Evolutionary conservation across 2,113 vertebrate genomes (phyloP).

Genomic region (Sphaerodactylus townsendi): DNA sequence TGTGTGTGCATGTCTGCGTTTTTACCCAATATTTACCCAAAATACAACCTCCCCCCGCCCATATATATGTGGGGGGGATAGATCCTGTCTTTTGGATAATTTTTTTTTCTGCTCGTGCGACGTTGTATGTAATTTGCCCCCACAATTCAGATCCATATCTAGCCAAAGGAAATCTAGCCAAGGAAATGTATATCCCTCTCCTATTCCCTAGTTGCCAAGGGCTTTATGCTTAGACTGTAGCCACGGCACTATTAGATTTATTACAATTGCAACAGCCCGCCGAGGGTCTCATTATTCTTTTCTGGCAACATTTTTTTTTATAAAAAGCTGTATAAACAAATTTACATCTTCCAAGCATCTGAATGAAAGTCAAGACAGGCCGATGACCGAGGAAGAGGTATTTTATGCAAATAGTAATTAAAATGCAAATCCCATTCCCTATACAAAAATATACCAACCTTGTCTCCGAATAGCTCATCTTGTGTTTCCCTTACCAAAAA

Average conservation of each 20-base stretch:
- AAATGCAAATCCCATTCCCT: slow-evolving; percentile 57
- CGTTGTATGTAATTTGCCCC: slow-evolving; percentile 20
- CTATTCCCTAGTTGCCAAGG: slow-evolving; percentile 22
- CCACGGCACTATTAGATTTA: slow-evolving; percentile 59
- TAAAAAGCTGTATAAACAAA: slow-evolving; percentile 62
- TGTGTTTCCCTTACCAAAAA: not conserved
- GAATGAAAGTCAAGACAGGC: slow-evolving; percentile 61
- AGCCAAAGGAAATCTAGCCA: slow-evolving; percentile 16
- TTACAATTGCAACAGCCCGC: slow-evolving; percentile 50
- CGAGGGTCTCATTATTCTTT: slow-evolving; percentile 51
- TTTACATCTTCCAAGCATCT: slow-evolving; percentile 55
- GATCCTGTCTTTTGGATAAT: slow-evolving; percentile 22
- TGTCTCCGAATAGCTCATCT: not conserved
- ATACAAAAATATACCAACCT: slow-evolving; percentile 40
- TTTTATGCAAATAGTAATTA: slow-evolving; percentile 65
- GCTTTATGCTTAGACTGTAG: slow-evolving; percentile 43
- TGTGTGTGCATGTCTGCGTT: too few relatives aligned
- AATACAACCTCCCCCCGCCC: too few relatives aligned
- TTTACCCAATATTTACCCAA: too few relatives aligned
- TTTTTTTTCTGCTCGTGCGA: slow-evolving; percentile 23
- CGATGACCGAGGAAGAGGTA: slow-evolving; percentile 35
- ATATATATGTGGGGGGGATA: too few relatives aligned
- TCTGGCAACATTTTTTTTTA: slow-evolving; percentile 54
- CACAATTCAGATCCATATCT: slow-evolving; percentile 27
- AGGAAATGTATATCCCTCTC: slow-evolving; percentile 19